A percentile compares a stretch with the other conserved stretches of the same genome.
phyloP scores from a whole-genome alignment of 1,140 invertebrate genomes.

The Arctopsyche grandis region DNA sequence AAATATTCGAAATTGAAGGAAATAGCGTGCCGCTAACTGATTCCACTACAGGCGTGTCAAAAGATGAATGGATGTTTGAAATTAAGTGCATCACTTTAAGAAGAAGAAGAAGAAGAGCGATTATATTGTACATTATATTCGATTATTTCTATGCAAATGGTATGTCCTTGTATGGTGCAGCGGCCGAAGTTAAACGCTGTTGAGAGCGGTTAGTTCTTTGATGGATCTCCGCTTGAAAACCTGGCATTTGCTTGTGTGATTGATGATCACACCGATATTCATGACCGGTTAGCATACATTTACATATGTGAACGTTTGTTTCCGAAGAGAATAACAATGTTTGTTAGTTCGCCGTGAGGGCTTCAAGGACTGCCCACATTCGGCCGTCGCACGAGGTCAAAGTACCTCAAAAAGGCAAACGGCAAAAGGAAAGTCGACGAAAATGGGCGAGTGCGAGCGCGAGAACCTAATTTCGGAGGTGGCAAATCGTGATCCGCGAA shows the following conservation, averaged over 20 bases:
- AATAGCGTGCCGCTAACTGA: too few species aligned
- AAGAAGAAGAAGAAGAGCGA: too few species aligned
- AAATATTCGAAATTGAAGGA: too few species aligned
- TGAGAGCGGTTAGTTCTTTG: background rate
- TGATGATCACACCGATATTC: background rate
- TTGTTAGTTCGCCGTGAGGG: background rate
- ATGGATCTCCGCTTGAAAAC: background rate
- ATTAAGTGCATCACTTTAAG: too few species aligned
- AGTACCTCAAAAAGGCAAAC: background rate
- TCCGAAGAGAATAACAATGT: conserved; percentile 4
- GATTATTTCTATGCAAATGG: conserved; percentile 16
- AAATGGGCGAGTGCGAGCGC: background rate
- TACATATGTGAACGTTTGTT: conserved; percentile 16
- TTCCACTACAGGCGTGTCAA: too few species aligned
- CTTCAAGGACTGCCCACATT: background rate
- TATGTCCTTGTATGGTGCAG: conserved; percentile 22
- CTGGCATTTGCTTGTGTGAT: background rate
- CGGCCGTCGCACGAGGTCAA: too few species aligned
- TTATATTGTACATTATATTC: background rate
- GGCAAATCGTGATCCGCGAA: background rate
- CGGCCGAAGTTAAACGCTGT: background rate
- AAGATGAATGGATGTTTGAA: too few species aligned
- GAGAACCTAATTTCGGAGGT: too few species aligned
- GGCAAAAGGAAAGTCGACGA: background rate
- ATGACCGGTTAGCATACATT: conserved; percentile 18